A percentile compares a stretch with the other conserved stretches of the same genome.
Conservation (phyloP, 2,113 vertebrate genomes). For the Microtus montanus region DNA sequence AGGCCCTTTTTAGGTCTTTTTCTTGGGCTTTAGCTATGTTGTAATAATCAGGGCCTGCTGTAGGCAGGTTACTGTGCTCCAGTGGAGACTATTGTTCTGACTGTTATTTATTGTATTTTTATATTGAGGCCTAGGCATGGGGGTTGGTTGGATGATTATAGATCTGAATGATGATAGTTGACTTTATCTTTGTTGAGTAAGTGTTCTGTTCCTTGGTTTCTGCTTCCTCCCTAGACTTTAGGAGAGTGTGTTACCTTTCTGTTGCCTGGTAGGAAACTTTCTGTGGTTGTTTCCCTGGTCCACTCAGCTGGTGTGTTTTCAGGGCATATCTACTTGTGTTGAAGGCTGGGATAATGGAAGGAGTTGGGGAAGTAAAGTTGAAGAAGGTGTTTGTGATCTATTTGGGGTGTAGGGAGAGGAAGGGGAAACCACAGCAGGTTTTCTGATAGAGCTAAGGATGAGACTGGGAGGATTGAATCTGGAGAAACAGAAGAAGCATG, state of each 20-base stretch:
- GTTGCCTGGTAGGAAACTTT: background rate
- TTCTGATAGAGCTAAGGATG: background rate
- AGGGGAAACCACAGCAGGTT: background rate
- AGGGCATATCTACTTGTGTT: background rate
- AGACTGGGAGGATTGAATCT: background rate
- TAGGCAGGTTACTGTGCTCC: background rate
- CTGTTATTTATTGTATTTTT: background rate
- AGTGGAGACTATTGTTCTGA: background rate
- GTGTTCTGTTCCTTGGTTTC: background rate
- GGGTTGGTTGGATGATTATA: background rate
- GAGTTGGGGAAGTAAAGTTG: background rate
- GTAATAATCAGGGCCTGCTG: background rate
- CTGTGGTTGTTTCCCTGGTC: background rate
- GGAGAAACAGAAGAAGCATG: background rate
- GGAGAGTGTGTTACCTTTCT: background rate
- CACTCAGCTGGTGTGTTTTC: background rate
- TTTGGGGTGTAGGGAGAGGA: background rate
- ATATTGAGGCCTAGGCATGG: background rate
- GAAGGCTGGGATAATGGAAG: background rate
- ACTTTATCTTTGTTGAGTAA: background rate
- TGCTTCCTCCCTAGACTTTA: background rate
- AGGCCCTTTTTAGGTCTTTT: background rate
- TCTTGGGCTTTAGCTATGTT: background rate
- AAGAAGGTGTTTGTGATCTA: background rate
- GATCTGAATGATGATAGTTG: background rate